Percentiles rank a stretch among this genome's conserved stretches.
Conservation (phyloP, 2,113 vertebrate species). For the Onychostoma macrolepis region DNA sequence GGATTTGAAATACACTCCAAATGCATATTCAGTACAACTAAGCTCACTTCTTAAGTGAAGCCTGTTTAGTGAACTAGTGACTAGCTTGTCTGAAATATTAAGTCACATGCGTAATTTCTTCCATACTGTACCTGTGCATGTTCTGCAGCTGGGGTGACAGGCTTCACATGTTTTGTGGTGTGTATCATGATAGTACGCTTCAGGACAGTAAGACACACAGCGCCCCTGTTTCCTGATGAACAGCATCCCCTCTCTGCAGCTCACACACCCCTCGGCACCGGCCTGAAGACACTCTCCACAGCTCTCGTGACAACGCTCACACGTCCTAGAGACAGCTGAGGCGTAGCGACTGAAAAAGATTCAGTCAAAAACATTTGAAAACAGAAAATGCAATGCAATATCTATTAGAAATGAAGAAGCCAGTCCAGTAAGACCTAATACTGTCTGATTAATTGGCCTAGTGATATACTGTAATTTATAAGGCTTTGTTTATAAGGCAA, state of each 20-base stretch:
- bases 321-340: conserved; percentile 72
- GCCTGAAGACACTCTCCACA: conserved; percentile 82
- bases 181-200: conserved; percentile 74
- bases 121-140: conserved; percentile 79
- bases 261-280: conserved; percentile 76
- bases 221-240: conserved; percentile 75
- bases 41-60: background rate
- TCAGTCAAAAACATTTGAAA: background rate
- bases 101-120: background rate
- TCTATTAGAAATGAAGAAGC: background rate
- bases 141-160: conserved; percentile 84
- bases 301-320: conserved; percentile 82
- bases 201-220: conserved; percentile 81
- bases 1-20: background rate
- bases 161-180: conserved; percentile 76
- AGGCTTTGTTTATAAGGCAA: background rate
- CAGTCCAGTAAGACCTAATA: background rate
- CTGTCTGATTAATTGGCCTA: background rate
- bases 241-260: conserved; percentile 78
- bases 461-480: background rate
- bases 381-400: background rate
- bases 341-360: conserved; percentile 79
- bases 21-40: background rate
- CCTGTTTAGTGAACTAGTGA: background rate
- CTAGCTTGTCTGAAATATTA: background rate